Conservation (phyloP, 2,113 vertebrate species). For the Tympanuchus pallidicinctus region DNA sequence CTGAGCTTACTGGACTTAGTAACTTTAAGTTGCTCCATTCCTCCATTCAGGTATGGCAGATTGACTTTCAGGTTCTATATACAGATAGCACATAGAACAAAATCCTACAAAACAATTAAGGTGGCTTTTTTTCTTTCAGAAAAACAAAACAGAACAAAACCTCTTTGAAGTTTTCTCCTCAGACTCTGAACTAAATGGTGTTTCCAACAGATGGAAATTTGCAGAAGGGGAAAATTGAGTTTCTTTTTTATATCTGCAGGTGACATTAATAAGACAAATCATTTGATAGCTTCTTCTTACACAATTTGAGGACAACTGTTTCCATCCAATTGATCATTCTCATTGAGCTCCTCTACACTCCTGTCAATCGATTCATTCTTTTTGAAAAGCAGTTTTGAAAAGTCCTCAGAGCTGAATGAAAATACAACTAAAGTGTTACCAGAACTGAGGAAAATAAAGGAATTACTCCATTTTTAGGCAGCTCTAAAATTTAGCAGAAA, state of each 20-base stretch:
- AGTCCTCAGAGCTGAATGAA: not conserved
- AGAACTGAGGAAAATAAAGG: not conserved
- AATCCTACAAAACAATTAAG: not conserved
- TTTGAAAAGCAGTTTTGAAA: not conserved
- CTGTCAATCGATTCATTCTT: not conserved
- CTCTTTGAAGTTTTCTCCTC: not conserved
- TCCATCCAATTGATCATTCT: not conserved
- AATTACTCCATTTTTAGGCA: not conserved
- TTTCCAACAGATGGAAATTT: not conserved
- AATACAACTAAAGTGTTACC: not conserved
- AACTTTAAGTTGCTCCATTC: not conserved
- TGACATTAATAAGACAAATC: not conserved
- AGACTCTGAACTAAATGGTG: not conserved
- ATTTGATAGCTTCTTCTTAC: not conserved
- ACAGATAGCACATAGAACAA: not conserved
- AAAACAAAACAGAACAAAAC: not conserved
- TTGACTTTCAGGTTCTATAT: not conserved
- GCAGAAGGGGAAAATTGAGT: accelerated
- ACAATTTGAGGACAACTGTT: not conserved
- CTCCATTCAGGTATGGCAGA: not conserved
- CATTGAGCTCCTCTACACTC: not conserved
- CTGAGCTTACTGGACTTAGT: not conserved
- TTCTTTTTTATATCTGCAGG: not conserved
- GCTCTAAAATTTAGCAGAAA: not conserved
- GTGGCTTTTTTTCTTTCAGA: not conserved